Evolutionary conservation across 2,888 invertebrate genomes (phyloP).

Genomic region (Amphipyra berbera): DNA sequence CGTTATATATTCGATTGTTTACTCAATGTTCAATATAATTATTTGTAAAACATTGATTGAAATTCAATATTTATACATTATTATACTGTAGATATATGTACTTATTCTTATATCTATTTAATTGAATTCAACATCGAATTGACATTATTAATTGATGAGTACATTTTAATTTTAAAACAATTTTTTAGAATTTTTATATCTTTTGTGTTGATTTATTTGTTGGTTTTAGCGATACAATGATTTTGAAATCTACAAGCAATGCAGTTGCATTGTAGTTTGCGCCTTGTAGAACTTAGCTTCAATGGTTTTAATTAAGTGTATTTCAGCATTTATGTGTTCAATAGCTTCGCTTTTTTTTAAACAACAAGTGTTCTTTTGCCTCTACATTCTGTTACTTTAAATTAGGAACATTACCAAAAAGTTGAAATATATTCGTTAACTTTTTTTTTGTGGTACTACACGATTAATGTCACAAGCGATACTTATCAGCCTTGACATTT

Average conservation of each 20-base stretch:
- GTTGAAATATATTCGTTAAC: no score
- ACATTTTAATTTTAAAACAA: slow-evolving; percentile 47
- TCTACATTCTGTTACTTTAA: slow-evolving; percentile 4
- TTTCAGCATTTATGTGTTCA: no score
- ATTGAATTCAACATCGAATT: slow-evolving; percentile 74
- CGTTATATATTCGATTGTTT: slow-evolving; percentile 15
- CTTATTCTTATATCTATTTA: slow-evolving; percentile 50
- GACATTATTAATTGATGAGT: slow-evolving; percentile 83
- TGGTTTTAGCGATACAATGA: slow-evolving; percentile 3
- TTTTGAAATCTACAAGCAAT: not conserved
- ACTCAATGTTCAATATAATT: slow-evolving; percentile 15
- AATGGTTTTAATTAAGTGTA: no score
- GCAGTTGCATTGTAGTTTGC: not conserved
- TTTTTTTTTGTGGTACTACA: not conserved
- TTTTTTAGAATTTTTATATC: slow-evolving; percentile 3
- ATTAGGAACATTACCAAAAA: slow-evolving; percentile 34
- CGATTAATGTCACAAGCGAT: slow-evolving; percentile 17
- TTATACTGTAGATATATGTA: slow-evolving; percentile 13
- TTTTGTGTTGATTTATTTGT: slow-evolving; percentile 4
- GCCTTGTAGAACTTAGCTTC: no score
- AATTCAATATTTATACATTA: slow-evolving; percentile 17
- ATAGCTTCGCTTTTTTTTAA: no score
- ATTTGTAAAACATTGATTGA: slow-evolving; percentile 13
- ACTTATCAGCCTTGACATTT: slow-evolving; percentile 22
- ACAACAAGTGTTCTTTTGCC: no score